phyloP scores from a whole-genome alignment of 1,140 invertebrate species.

The Battus philenor region DNA sequence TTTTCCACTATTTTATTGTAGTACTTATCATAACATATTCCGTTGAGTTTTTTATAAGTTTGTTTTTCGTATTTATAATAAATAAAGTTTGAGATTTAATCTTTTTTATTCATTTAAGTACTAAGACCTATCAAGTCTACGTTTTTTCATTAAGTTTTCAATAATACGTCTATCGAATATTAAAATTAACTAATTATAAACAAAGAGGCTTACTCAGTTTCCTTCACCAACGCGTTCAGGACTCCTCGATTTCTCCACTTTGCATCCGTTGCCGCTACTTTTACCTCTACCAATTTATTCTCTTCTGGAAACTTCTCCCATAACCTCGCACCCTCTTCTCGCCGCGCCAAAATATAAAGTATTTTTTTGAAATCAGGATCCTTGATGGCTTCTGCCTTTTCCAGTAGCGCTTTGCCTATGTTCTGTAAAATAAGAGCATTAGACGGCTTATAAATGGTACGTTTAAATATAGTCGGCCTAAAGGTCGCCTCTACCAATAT shows the following conservation, averaged over 20 bases:
- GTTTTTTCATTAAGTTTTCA: too few relatives aligned
- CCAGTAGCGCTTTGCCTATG: constrained; percentile 33
- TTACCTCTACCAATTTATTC: constrained; percentile 77
- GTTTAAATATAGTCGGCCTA: too few relatives aligned
- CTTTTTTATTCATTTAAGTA: too few relatives aligned
- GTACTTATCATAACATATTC: too few relatives aligned
- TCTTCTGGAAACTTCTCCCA: constrained; percentile 76
- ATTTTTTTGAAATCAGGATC: constrained; percentile 80
- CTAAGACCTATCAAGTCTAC: too few relatives aligned
- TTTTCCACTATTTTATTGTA: too few relatives aligned
- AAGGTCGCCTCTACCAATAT: too few relatives aligned
- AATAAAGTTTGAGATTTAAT: too few relatives aligned
- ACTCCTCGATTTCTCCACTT: constrained; percentile 80
- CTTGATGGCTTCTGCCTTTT: constrained; percentile 54
- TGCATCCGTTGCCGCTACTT: constrained; percentile 80
- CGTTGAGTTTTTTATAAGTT: too few relatives aligned
- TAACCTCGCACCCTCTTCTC: constrained; percentile 74
- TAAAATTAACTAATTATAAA: too few relatives aligned
- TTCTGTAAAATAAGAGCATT: constrained; percentile 40
- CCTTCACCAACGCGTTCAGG: constrained; percentile 78
- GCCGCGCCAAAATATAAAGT: constrained; percentile 74
- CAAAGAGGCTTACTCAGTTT: constrained; percentile 80
- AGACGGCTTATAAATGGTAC: too few relatives aligned
- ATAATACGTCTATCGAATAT: neutral
- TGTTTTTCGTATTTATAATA: too few relatives aligned